These are phyloP conservation scores for Phymatocera aterrima DNA, from an alignment of 2,888 invertebrate species.

Conservation along the genomic window DNA sequence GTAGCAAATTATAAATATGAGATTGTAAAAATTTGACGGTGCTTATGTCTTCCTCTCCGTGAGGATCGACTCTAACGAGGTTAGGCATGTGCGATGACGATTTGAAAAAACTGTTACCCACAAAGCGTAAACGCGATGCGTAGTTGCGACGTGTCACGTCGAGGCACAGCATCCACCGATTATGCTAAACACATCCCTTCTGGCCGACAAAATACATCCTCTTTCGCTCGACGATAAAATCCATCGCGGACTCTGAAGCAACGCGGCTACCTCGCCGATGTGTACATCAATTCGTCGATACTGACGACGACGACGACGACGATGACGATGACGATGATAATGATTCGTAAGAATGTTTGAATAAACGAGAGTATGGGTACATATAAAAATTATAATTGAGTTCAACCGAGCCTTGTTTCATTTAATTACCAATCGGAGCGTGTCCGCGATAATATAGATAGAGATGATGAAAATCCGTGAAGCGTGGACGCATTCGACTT, in stretches of 20 bases:
- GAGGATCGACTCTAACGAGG: slow-evolving; percentile 45
- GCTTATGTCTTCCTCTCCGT: neutral
- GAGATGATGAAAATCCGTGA: neutral
- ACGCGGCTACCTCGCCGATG: neutral
- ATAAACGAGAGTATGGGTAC: neutral
- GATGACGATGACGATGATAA: neutral
- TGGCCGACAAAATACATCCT: slow-evolving; percentile 37
- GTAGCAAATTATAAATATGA: neutral
- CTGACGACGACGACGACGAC: neutral
- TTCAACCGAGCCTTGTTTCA: neutral
- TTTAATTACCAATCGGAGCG: slow-evolving; percentile 5
- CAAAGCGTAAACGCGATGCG: slow-evolving; percentile 60
- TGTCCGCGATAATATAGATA: neutral
- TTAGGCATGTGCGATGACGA: slow-evolving; percentile 56
- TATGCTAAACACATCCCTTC: slow-evolving; percentile 58
- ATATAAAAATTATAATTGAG: neutral
- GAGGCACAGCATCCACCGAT: slow-evolving; percentile 58
- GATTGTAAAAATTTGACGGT: neutral
- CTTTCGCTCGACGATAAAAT: slow-evolving; percentile 8
- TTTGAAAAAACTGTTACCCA: slow-evolving; percentile 54
- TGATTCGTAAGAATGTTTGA: neutral
- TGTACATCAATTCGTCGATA: too few relatives aligned
- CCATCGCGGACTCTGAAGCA: neutral
- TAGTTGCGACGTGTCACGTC: slow-evolving; percentile 61
- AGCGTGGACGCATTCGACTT: slow-evolving; percentile 11